Evolutionary conservation across 2,888 invertebrate species (phyloP).

Genomic region (Leucozona laternaria): DNA sequence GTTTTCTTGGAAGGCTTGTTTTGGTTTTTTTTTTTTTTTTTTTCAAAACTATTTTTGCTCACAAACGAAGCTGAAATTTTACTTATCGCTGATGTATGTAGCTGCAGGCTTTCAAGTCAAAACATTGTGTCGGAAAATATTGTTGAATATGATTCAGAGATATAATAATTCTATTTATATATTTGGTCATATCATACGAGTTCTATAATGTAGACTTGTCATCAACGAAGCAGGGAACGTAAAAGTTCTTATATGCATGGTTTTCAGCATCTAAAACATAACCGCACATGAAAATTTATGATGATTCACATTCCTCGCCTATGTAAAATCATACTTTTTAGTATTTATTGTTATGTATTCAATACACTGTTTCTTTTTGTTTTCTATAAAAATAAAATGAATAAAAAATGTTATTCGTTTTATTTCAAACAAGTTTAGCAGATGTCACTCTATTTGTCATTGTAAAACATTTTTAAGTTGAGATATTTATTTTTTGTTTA

Average conservation of each 20-base stretch:
- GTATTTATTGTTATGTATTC: background rate
- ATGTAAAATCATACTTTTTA: background rate
- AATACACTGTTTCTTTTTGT: background rate
- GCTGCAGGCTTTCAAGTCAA: background rate
- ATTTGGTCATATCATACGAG: background rate
- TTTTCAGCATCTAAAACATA: background rate
- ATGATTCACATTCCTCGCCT: background rate
- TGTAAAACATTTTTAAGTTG: background rate
- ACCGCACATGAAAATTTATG: background rate
- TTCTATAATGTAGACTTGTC: background rate
- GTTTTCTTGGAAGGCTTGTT: background rate
- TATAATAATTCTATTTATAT: slow-evolving; percentile 1
- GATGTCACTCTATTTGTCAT: background rate
- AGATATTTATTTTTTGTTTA: background rate
- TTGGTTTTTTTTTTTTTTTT: background rate
- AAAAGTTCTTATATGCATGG: background rate
- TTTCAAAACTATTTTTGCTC: background rate
- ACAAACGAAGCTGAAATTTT: background rate
- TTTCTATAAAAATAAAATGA: background rate
- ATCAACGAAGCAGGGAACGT: background rate
- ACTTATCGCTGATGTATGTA: background rate
- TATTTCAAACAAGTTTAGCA: background rate
- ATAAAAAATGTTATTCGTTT: background rate
- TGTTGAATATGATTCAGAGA: background rate
- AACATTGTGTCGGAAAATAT: background rate